Conservation (phyloP, 1,140 invertebrate genomes). For the Sycophaga agraensis region DNA sequence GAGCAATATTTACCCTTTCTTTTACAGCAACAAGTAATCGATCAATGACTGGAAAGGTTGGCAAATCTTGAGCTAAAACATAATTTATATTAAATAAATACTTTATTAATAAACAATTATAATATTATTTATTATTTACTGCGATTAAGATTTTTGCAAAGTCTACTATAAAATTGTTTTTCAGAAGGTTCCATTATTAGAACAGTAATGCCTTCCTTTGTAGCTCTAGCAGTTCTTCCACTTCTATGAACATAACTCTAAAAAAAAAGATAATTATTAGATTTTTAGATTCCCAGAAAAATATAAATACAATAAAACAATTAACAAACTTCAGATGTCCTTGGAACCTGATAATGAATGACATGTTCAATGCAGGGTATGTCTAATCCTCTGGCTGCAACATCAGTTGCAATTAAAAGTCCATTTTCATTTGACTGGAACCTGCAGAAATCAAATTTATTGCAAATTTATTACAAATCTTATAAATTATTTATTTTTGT, state of each 20-base stretch:
- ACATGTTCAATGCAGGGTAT: slow-evolving; percentile 94
- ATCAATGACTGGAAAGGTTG: slow-evolving; percentile 77
- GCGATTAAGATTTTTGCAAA: slow-evolving; percentile 81
- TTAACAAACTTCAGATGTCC: slow-evolving; percentile 79
- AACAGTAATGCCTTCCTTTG: slow-evolving; percentile 85
- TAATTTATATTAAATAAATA: slow-evolving; percentile 28
- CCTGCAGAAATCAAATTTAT: slow-evolving; percentile 44
- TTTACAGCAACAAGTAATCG: slow-evolving; percentile 68
- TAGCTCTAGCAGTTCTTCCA: slow-evolving; percentile 90
- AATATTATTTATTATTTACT: slow-evolving; percentile 59
- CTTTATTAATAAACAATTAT: not conserved
- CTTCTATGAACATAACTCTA: slow-evolving; percentile 93
- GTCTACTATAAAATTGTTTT: slow-evolving; percentile 74
- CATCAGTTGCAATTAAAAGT: slow-evolving; percentile 94
- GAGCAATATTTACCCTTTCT: slow-evolving; percentile 73
- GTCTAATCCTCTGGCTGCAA: slow-evolving; percentile 94
- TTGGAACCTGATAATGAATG: slow-evolving; percentile 96
- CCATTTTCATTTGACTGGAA: slow-evolving; percentile 77
- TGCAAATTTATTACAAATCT: not conserved
- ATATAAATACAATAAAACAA: not conserved
- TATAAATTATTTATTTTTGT: not conserved
- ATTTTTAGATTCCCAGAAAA: not conserved
- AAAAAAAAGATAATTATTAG: slow-evolving; percentile 4
- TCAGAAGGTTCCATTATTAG: slow-evolving; percentile 90
- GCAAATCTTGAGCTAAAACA: slow-evolving; percentile 73